A percentile compares a stretch with the other conserved stretches of the same genome.
These are phyloP conservation scores for Mythimna albipuncta DNA, from an alignment of 2,888 invertebrate species.

Conservation along the genomic window DNA sequence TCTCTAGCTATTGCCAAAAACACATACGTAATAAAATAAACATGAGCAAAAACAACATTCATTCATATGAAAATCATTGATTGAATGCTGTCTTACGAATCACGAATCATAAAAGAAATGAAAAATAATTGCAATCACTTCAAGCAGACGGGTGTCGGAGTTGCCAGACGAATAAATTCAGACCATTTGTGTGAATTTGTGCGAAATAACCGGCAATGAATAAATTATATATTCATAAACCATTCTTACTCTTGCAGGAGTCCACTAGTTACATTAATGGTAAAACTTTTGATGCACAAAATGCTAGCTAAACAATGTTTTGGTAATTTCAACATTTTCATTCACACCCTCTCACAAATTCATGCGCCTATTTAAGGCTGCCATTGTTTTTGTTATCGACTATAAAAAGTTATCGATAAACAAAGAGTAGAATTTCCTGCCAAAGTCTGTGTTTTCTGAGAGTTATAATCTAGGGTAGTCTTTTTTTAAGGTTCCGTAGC, in stretches of 20 bases:
- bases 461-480: too few relatives aligned
- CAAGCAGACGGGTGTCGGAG: slow-evolving; percentile 69
- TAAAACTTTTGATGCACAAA: slow-evolving; percentile 52
- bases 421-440: too few relatives aligned
- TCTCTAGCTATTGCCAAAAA: too few relatives aligned
- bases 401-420: neutral
- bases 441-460: too few relatives aligned
- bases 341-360: slow-evolving; percentile 36
- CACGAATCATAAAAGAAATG: slow-evolving; percentile 54
- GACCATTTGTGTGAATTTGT: slow-evolving; percentile 79
- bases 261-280: slow-evolving; percentile 72
- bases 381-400: neutral
- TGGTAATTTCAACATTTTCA: slow-evolving; percentile 20
- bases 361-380: slow-evolving; percentile 11
- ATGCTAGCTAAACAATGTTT: slow-evolving; percentile 36
- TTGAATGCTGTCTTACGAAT: slow-evolving; percentile 13
- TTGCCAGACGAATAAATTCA: slow-evolving; percentile 78
- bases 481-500: too few relatives aligned
- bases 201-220: slow-evolving; percentile 81
- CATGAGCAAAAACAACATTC: neutral
- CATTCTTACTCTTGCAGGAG: slow-evolving; percentile 70
- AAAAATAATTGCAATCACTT: slow-evolving; percentile 71
- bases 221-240: slow-evolving; percentile 80
- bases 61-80: neutral
- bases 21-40: neutral